Evolutionary conservation across 2,113 vertebrate species (phyloP), one percentile per base, ranked within the genome.

Genomic region (Mixornis gularis): DNA sequence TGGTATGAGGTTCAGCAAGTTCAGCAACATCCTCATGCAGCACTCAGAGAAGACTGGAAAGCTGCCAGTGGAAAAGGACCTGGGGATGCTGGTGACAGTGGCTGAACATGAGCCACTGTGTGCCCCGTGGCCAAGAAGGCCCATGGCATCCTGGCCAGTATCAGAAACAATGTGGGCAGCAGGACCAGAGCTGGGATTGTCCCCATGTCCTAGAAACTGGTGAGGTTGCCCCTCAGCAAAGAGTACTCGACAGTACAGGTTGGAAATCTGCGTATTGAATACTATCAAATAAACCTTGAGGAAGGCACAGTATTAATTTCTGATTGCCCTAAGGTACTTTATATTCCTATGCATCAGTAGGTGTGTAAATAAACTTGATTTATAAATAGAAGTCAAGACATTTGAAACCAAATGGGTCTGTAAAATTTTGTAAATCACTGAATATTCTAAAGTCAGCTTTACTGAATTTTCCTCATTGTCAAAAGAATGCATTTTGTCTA

Each of bases 141-240:
- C 17, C 22, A 0, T 1, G 7, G 12, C 6, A 34, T 55, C 15
- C 17, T 64, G 32, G 6, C 1, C 1, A 9, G 4, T 10, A 41
- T 9, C 17, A 52, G 38, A 7, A 56, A 52, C 4, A 62, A 3
- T 4, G 25, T 34, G 36, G 17, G 5, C 20, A 79, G 65, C 4
- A 40, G n/a, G 10, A 52, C 0, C 3, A 62, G 22, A 21, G 14
- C 32, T 17, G 6, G 7, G 5, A 40, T 32, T 2, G 0, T 43
- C 0, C 14, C 9, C 2, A 2, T 62, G 18, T 59, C 10, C 4
- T 65, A 1, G 1, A 9, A 16, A 17, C 3, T 7, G 15, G 8
- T 44, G 10, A 52, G 13, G 9, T 4, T 27, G 1, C 7, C 19
- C 3, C 19, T 91, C 22, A 38, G 5, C 18, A 64, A 26, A n/a